These are phyloP conservation scores for Aspidapion aeneum DNA, from an alignment of 2,888 invertebrate species.

Conservation along the genomic window DNA sequence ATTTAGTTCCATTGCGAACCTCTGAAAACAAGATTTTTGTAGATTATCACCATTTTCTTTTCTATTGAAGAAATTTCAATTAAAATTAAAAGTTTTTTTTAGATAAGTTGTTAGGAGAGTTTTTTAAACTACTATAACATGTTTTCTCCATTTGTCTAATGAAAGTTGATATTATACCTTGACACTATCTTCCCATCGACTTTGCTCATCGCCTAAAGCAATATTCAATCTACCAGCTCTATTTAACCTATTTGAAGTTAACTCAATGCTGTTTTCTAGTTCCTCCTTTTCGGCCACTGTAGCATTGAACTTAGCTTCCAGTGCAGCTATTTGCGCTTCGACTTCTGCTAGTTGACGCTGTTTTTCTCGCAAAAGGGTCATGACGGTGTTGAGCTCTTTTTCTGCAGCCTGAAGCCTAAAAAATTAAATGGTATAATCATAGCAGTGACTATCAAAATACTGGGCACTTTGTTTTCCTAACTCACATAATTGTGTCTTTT, in stretches of 20 bases:
- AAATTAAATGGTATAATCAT: constrained; percentile 22
- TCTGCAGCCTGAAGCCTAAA: constrained; percentile 79
- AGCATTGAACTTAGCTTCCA: constrained; percentile 63
- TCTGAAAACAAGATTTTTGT: constrained; percentile 47
- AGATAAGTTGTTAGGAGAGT: no score
- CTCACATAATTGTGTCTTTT: no score
- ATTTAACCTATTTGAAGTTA: constrained; percentile 73
- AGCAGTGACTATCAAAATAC: neutral
- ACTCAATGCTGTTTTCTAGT: constrained; percentile 68
- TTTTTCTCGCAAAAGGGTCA: constrained; percentile 72
- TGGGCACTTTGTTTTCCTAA: no score
- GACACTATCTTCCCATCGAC: constrained; percentile 77
- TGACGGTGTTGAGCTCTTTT: constrained; percentile 68
- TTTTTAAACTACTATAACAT: neutral
- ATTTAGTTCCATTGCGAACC: constrained; percentile 61
- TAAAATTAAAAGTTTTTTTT: neutral
- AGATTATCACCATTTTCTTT: no score
- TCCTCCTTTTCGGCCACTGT: constrained; percentile 74
- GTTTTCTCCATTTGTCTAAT: neutral
- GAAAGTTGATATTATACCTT: constrained; percentile 47
- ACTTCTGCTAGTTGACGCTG: constrained; percentile 79
- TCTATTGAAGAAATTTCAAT: no score
- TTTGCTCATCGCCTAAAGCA: constrained; percentile 82
- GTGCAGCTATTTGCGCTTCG: constrained; percentile 60
- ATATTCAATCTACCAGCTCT: constrained; percentile 82